Percentiles rank a stretch among this genome's conserved stretches.
phyloP scores from a whole-genome alignment of 2,797 vertebrate genomes.

The Graptemys geographica region DNA sequence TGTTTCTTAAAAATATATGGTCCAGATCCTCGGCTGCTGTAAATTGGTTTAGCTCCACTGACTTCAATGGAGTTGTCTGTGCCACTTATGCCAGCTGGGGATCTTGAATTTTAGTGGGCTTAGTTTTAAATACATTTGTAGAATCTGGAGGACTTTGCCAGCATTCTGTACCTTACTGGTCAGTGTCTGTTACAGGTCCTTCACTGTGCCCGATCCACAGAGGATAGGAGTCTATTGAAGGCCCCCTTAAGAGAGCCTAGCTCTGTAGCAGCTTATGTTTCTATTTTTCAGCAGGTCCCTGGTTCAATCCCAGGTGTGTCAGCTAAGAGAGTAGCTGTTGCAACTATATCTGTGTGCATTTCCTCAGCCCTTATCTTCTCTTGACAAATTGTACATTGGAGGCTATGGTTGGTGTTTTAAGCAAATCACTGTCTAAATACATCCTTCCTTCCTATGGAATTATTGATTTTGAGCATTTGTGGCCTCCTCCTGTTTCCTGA shows the following conservation, averaged over 20 bases:
- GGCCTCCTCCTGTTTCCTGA: background rate
- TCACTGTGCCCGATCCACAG: background rate
- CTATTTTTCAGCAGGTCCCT: background rate
- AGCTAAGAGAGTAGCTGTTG: background rate
- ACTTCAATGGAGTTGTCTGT: background rate
- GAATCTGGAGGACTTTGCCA: background rate
- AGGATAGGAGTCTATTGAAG: background rate
- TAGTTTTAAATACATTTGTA: background rate
- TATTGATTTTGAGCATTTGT: background rate
- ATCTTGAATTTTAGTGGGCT: no score
- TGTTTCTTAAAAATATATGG: background rate
- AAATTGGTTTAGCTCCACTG: background rate
- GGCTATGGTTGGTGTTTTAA: background rate
- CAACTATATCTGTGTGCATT: background rate
- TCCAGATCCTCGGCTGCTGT: background rate
- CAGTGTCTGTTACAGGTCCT: background rate
- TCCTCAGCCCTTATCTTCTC: background rate
- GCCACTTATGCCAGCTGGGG: no score
- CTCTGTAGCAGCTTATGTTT: background rate
- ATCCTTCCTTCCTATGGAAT: background rate
- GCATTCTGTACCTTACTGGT: no score
- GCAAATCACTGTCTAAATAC: background rate
- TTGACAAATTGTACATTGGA: background rate
- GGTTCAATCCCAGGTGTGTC: background rate
- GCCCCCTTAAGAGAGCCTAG: background rate